Conservation (phyloP, 1,140 invertebrate species). For the Hypsibius dujardini region DNA sequence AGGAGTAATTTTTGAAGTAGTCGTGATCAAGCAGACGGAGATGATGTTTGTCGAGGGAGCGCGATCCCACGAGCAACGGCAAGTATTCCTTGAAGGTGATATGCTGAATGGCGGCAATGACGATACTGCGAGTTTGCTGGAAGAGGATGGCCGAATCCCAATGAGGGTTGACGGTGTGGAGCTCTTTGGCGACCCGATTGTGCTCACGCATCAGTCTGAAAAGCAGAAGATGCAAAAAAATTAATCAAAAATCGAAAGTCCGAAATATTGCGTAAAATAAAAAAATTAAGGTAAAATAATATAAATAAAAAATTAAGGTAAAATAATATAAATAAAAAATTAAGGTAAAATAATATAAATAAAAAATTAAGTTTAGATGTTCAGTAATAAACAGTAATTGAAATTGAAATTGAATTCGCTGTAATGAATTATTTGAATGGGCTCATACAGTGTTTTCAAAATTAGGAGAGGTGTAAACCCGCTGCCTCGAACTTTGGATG, state of each 20-base stretch:
- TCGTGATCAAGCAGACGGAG: background rate
- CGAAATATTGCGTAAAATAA: too few species aligned
- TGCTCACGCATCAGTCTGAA: conserved; percentile 39
- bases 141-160: conserved; percentile 87
- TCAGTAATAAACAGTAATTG: too few species aligned
- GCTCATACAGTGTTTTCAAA: too few species aligned
- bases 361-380: too few species aligned
- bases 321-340: too few species aligned
- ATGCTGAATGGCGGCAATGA: conserved; percentile 74
- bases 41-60: background rate
- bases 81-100: conserved; percentile 86
- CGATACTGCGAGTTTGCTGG: conserved; percentile 65
- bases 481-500: background rate
- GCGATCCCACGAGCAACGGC: conserved; percentile 40
- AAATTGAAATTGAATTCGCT: too few species aligned
- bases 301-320: too few species aligned
- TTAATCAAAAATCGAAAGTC: too few species aligned
- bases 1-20: conserved; percentile 3
- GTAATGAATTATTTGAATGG: background rate
- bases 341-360: background rate
- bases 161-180: conserved; percentile 66
- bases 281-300: too few species aligned
- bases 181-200: conserved; percentile 56
- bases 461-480: too few species aligned
- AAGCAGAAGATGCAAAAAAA: too few species aligned